Base-by-base conservation (phyloP, 2,797 vertebrate species). In the Fratercula arctica region DNA sequence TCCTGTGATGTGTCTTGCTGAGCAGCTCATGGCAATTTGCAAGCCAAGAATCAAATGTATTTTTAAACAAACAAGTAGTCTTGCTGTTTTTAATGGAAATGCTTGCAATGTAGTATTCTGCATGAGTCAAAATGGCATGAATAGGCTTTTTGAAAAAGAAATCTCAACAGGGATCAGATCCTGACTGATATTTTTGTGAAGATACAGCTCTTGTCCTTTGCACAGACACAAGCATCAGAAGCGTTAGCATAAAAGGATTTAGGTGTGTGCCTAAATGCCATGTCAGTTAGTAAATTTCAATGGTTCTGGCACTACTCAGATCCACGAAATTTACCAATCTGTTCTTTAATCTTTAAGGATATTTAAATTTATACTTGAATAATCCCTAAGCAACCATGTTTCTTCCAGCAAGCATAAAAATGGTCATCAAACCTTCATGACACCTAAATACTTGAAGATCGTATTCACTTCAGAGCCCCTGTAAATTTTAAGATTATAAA, bases 61-160 rank as follows among this genome's bases (percentile, higher is more conserved):
- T 91, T 92, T 93, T 73, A 88, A 95, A 88, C 26, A 90, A 93
- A 75, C 26, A 89, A 68, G 29, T 54, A 85, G 15, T 33, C 31
- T 77, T 87, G 68, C 51, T 87, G n/a, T 4, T 87, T 89, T 77
- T 80, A 91, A 89, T 76, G 35, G 51, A 89, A 92, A 56, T 43
- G 16, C 11, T 89, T 92, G 64, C 56, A 63, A 92, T 63, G 43
- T 53, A 57, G 4, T 63, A 87, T 87, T 87, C 85, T 76, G 18
- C 12, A 8, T 64, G 11, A 81, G 10, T 86, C 43, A 89, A 89
- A 88, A 93, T 43, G 23, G 25, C 21, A 67, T 37, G 25, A 73
- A 82, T 50, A 82, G 1, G 2, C 10, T 63, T 7, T 77, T 43
- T 74, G 24, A 85, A 77, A 95, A 81, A 78, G 57, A 5, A 45